Percentiles rank a stretch among this genome's conserved stretches.
Evolutionary conservation across 2,113 vertebrate genomes (phyloP).

Genomic region (Dendropsophus ebraccatus): DNA sequence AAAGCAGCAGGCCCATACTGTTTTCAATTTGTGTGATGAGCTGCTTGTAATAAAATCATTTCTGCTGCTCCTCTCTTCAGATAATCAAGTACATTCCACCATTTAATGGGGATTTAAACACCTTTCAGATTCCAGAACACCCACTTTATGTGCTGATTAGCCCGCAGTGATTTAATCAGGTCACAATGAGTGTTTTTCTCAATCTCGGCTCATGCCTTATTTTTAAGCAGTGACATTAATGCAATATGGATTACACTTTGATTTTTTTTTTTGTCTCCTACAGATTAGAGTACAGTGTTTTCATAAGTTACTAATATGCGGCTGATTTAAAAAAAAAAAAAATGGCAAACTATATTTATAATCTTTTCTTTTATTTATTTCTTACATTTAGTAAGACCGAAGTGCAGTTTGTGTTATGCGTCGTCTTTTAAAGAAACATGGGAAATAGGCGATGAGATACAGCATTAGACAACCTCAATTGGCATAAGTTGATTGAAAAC

Average conservation of each 20-base stretch:
- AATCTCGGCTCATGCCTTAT: conserved; percentile 11
- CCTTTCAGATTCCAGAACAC: conserved; percentile 35
- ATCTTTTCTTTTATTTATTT: neutral
- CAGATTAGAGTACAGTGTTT: neutral
- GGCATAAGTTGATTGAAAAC: too few relatives aligned
- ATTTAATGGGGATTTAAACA: conserved; percentile 37
- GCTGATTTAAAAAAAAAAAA: neutral
- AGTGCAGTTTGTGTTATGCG: too few relatives aligned
- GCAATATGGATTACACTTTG: neutral
- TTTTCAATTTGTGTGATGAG: conserved; percentile 42
- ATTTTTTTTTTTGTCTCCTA: neutral
- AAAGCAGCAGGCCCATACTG: neutral
- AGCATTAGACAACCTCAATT: too few relatives aligned
- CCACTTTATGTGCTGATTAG: conserved; percentile 44
- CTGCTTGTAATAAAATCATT: conserved; percentile 20
- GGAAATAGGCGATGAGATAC: too few relatives aligned
- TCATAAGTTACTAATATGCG: neutral
- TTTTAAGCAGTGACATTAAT: conserved; percentile 20
- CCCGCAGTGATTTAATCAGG: conserved; percentile 30
- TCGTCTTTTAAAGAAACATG: too few relatives aligned
- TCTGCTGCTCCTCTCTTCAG: conserved; percentile 15
- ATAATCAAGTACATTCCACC: conserved; percentile 40
- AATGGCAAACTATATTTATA: neutral
- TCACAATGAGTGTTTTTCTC: neutral
- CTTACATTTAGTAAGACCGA: too few relatives aligned